Base-by-base conservation (phyloP, 2,888 invertebrate genomes). In the Nephrocerus scutellatus region DNA sequence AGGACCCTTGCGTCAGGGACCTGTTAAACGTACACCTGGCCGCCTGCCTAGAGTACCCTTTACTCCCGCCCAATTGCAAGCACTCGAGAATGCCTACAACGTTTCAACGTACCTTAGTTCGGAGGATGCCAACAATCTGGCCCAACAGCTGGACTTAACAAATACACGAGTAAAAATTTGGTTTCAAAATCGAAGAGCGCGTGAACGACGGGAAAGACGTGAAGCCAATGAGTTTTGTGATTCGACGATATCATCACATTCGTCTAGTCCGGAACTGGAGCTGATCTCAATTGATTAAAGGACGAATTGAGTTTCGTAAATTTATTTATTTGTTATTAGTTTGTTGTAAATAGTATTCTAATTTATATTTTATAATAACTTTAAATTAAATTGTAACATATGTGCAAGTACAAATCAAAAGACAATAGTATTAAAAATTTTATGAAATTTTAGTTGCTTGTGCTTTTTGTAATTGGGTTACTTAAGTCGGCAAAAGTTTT, bases 131-230 rank as follows among this genome's bases (percentile, higher is more conserved):
- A 67, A 72, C 13, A 70, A 72, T 34, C 59, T 84, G 32, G 79
- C 83, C 0, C 66, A 69, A 6, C 57, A 68, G 30, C 62, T 84
- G 26, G 70, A 79, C 29, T 62, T 83, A 44, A 78, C 80, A 2
- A 79, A 81, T 56, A 77, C 76, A 12, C 71, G 82, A 53, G 82
- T 82, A 55, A 72, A 65, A 48, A 85, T 85, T 51, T 85, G 85
- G 85, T 85, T 85, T 60, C 84, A 85, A 75, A 85, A 85, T 62
- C 75, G 85, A 30, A 73, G 85, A 32, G 85, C 85, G 0, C 72
- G 84, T 21, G 83, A 84, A 54, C 70, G 84, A 48, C 72, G 84
- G 50, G 84, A 85, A 63, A 76, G 74, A 53, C 63, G 66, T 1
- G 67, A 65, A 49, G 52, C 51, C 32, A 58, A 63, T 18, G 59